Evolutionary conservation across 2,888 invertebrate species (phyloP).

Genomic region (Drosophila prostipennis): DNA sequence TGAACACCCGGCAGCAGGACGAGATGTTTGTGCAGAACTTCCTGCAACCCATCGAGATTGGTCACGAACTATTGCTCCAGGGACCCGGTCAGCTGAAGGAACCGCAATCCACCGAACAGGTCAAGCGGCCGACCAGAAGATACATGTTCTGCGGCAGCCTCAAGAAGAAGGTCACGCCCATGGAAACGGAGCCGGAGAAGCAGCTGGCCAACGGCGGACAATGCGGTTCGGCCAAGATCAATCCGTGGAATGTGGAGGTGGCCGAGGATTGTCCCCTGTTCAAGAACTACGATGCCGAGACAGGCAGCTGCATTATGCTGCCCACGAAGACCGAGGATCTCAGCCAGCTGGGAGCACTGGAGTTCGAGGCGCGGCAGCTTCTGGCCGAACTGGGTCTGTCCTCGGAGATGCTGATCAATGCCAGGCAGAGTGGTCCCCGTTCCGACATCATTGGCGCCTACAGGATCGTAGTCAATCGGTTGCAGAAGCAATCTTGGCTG

Average conservation of each 20-base stretch:
- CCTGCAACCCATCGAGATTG: conserved; percentile 83
- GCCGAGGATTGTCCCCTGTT: conserved; percentile 80
- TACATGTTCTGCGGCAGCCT: conserved; percentile 82
- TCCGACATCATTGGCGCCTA: conserved; percentile 89
- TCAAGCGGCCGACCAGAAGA: conserved; percentile 72
- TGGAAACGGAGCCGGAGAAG: conserved; percentile 81
- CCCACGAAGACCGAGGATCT: conserved; percentile 84
- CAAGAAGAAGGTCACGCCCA: conserved; percentile 84
- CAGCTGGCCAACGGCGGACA: conserved; percentile 73
- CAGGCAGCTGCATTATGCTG: conserved; percentile 84
- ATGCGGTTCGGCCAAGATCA: conserved; percentile 51
- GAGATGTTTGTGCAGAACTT: conserved; percentile 83
- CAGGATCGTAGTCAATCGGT: conserved; percentile 88
- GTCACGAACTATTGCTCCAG: conserved; percentile 49
- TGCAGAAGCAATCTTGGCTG: conserved; percentile 84
- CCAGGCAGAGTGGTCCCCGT: conserved; percentile 86
- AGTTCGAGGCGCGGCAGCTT: conserved; percentile 85
- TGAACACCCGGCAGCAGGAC: conserved; percentile 83
- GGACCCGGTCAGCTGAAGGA: conserved; percentile 57
- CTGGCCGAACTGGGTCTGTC: conserved; percentile 87
- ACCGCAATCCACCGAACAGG: conserved; percentile 52
- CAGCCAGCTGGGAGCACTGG: conserved; percentile 83
- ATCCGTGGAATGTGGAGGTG: conserved; percentile 78
- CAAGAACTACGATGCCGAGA: conserved; percentile 84
- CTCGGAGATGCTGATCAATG: conserved; percentile 86